phyloP scores from a whole-genome alignment of 2,113 vertebrate species.

The Panthera leo region DNA sequence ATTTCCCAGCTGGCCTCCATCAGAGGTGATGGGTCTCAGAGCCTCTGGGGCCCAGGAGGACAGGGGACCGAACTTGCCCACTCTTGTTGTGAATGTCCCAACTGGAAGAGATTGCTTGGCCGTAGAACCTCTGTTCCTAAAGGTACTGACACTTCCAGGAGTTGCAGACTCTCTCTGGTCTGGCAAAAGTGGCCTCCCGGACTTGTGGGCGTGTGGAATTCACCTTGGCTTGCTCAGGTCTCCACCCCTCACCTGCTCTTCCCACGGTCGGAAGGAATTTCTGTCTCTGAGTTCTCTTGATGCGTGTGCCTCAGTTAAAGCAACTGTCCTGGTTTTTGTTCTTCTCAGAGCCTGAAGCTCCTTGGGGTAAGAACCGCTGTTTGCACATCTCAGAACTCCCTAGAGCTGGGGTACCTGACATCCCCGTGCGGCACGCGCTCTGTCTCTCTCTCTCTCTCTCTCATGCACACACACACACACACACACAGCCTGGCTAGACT shows the following conservation, averaged over 20 bases:
- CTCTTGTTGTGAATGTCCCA: background rate
- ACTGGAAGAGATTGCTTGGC: conserved; percentile 54
- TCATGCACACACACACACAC: background rate
- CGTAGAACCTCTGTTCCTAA: background rate
- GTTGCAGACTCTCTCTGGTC: conserved; percentile 26
- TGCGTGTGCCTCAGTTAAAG: background rate
- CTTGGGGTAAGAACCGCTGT: background rate
- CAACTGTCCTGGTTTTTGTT: background rate
- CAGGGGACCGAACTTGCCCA: background rate
- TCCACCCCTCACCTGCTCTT: background rate
- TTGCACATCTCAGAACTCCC: background rate
- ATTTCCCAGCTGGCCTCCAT: background rate
- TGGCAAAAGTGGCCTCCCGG: conserved; percentile 51
- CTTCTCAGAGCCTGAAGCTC: background rate
- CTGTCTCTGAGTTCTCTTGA: background rate
- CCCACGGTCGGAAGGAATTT: background rate
- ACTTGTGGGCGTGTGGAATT: background rate
- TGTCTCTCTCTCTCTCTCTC: no score
- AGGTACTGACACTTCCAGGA: background rate
- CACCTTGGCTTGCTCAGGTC: background rate
- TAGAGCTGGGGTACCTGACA: background rate
- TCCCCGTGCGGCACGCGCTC: no score
- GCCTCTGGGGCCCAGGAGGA: background rate
- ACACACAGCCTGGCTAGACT: background rate
- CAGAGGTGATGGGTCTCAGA: background rate